Conservation (phyloP, 2,113 vertebrate species). For the Campylomormyrus tamandua region DNA sequence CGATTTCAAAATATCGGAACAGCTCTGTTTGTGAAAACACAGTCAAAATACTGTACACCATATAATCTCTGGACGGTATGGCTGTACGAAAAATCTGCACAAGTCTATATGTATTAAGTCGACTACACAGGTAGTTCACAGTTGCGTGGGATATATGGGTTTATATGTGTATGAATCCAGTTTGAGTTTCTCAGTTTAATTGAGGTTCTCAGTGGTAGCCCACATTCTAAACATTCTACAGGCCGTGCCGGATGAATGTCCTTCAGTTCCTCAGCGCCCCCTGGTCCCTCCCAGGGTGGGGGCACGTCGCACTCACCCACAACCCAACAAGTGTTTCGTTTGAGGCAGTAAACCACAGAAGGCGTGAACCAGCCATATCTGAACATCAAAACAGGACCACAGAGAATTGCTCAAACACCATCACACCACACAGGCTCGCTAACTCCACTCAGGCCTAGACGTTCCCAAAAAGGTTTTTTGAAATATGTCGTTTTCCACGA, state of each 20-base stretch:
- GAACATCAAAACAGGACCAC: slow-evolving; percentile 37
- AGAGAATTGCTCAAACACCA: slow-evolving; percentile 31
- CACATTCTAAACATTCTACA: slow-evolving; percentile 31
- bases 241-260: slow-evolving; percentile 30
- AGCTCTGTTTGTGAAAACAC: background rate
- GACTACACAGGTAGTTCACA: background rate
- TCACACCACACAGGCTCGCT: background rate
- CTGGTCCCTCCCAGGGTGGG: background rate
- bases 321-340: slow-evolving; percentile 29
- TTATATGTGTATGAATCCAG: slow-evolving; percentile 19
- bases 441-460: background rate
- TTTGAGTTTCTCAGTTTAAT: slow-evolving; percentile 14
- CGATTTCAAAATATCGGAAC: background rate
- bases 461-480: background rate
- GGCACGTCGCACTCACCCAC: background rate
- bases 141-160: background rate
- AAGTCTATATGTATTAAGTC: background rate
- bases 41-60: background rate
- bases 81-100: background rate
- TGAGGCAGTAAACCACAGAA: slow-evolving; percentile 21
- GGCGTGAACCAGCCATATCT: slow-evolving; percentile 38
- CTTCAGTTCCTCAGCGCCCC: background rate
- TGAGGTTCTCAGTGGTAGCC: slow-evolving; percentile 31
- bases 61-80: background rate
- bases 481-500: background rate